phyloP scores from a whole-genome alignment of 2,888 invertebrate genomes.

The Eupithecia inturbata region DNA sequence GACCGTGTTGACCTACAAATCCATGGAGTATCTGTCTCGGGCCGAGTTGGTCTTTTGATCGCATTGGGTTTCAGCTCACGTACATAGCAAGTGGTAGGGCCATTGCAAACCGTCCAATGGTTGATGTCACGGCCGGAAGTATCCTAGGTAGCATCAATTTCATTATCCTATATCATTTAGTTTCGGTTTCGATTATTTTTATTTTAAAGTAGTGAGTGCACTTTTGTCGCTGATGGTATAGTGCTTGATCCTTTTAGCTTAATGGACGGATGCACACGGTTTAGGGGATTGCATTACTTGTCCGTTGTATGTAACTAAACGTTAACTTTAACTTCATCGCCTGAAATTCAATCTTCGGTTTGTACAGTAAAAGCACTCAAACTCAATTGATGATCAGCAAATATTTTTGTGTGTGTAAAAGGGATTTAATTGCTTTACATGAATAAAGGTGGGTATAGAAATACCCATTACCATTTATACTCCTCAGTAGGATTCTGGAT shows the following conservation, averaged over 20 bases:
- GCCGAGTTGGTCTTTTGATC: slow-evolving; percentile 31
- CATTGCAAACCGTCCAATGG: slow-evolving; percentile 46
- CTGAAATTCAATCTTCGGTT: background rate
- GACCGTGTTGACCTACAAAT: slow-evolving; percentile 20
- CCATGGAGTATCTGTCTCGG: slow-evolving; percentile 31
- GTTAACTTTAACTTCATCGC: background rate
- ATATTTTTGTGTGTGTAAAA: background rate
- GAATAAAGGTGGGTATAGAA: background rate
- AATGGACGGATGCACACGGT: background rate
- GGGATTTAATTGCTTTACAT: background rate
- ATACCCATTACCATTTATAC: background rate
- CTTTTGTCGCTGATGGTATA: background rate
- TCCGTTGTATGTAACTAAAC: background rate
- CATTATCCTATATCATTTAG: background rate
- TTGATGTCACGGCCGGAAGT: slow-evolving; percentile 67
- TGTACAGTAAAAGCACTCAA: background rate
- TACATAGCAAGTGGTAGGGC: slow-evolving; percentile 35
- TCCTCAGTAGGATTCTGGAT: background rate
- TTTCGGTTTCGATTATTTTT: background rate
- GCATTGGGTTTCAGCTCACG: slow-evolving; percentile 48
- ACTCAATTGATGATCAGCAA: background rate
- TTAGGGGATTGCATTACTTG: background rate
- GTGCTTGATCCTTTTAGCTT: background rate
- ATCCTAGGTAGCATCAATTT: slow-evolving; percentile 47
- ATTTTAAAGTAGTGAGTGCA: background rate